Percentiles rank a stretch among this genome's conserved stretches.
Evolutionary conservation across 2,797 vertebrate genomes (phyloP).

Genomic region (Passerculus sandwichensis): DNA sequence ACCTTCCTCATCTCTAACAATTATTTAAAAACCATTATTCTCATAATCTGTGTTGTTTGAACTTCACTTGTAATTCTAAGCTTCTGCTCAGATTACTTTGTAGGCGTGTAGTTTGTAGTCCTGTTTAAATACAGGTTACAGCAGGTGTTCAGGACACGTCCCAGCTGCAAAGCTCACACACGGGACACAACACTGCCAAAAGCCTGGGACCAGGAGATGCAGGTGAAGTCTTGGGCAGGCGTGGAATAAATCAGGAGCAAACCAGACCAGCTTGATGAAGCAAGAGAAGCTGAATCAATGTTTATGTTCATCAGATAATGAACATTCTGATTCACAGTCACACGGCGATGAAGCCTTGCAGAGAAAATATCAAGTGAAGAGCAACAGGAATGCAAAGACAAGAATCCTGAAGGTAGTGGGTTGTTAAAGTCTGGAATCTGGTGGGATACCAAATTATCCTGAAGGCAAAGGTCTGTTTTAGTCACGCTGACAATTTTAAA

Average conservation of each 20-base stretch:
- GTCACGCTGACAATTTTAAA: not conserved
- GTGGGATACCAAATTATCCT: not conserved
- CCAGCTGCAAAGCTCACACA: not conserved
- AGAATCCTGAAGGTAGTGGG: not conserved
- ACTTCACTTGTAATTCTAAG: not conserved
- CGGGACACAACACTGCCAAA: not conserved
- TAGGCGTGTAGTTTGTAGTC: not conserved
- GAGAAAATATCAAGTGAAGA: not conserved
- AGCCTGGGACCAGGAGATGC: not conserved
- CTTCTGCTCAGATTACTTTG: not conserved
- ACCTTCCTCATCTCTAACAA: not conserved
- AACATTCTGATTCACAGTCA: constrained; percentile 44
- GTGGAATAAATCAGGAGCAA: not conserved
- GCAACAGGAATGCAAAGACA: not conserved
- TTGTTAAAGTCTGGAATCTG: not conserved
- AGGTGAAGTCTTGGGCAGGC: not conserved
- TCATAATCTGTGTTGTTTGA: not conserved
- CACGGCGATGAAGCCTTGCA: constrained; percentile 7
- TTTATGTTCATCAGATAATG: constrained; percentile 48
- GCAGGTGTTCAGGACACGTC: rapidly evolving
- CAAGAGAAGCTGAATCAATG: constrained; percentile 10
- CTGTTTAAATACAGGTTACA: not conserved
- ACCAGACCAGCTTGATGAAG: not conserved
- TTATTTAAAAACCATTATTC: not conserved
- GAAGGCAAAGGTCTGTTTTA: not conserved